Base-by-base conservation (phyloP, 1,140 invertebrate species). In the Drosophila nigrodunni region DNA sequence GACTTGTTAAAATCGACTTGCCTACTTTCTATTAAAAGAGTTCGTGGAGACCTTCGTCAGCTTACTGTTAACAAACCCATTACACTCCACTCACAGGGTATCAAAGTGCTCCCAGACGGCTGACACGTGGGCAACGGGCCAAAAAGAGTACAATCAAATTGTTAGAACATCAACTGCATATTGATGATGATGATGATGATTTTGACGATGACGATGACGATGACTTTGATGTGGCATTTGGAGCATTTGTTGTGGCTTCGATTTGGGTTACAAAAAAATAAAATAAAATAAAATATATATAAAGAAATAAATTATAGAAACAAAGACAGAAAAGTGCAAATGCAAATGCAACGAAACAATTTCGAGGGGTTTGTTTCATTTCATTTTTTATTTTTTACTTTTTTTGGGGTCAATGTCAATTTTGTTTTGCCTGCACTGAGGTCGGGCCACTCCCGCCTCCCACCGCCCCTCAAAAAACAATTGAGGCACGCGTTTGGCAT, bases 321-420 rank as follows among this genome's bases (percentile, higher is more conserved):
- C 25, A 30, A 30, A 30, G 25, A 30, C 25, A 30, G 25, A 30
- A 30, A 47, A 59, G 54, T 78, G 65, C 62, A 69, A 77, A 61
- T 68, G 52, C 75, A 69, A 78, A 66, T 87, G 78, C 82, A 86
- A 67, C 76, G 59, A 64, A 69, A 65, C 15, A 50, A 37, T 47
- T 71, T 52, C 46, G 47, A 34, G 62, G 57, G 10, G 46, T 35
- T n/a, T 34, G 25, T n/a, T 35, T 30, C 25, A 30, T 30, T 30
- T 30, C 25, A 30, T 30, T 7, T 52, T 6, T 30, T 18, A 49
- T 64, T 60, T 47, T 13, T n/a, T n/a, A n/a, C n/a, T n/a, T 39
- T 46, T 86, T 85, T 77, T 87, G 76, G 76, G 83, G 82, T 87
- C 82, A 87, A 82, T 87, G 83, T 82, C 82, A 87, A 79, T 52